phyloP scores from a whole-genome alignment of 2,888 invertebrate genomes.

The Phengaris arion region DNA sequence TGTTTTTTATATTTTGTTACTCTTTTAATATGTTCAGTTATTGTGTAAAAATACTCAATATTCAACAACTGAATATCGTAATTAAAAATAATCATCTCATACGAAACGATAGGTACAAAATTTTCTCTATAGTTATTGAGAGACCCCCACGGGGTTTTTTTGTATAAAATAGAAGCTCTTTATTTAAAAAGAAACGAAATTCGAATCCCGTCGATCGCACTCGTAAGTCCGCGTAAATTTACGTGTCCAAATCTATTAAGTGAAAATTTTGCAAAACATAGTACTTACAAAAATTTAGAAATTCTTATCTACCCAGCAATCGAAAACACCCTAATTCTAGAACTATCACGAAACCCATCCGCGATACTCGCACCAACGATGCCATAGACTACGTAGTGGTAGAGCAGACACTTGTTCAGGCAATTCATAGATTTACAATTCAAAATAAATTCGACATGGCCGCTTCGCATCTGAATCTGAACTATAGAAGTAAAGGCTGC shows the following conservation, averaged over 20 bases:
- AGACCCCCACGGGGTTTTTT: constrained; percentile 60
- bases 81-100: constrained; percentile 73
- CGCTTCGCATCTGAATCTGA: constrained; percentile 36
- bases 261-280: constrained; percentile 80
- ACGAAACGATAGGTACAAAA: constrained; percentile 72
- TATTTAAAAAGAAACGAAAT: constrained; percentile 42
- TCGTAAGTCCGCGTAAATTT: constrained; percentile 50
- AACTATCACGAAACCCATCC: constrained; percentile 68
- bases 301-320: constrained; percentile 76
- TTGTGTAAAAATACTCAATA: constrained; percentile 77
- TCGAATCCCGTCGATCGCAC: constrained; percentile 38
- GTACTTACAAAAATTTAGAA: constrained; percentile 79
- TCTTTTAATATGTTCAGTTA: constrained; percentile 72
- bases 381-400: constrained; percentile 46
- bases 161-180: constrained; percentile 72
- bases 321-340: constrained; percentile 64
- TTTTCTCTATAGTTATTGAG: constrained; percentile 49
- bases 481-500: background rate
- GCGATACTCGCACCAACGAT: constrained; percentile 64
- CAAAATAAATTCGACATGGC: constrained; percentile 45
- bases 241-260: constrained; percentile 76
- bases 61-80: constrained; percentile 71
- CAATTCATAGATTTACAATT: constrained; percentile 40
- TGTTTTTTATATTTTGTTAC: constrained; percentile 67
- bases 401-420: constrained; percentile 50